Conservation (phyloP, 1,140 invertebrate genomes). For the Oreohelix idahoensis region DNA sequence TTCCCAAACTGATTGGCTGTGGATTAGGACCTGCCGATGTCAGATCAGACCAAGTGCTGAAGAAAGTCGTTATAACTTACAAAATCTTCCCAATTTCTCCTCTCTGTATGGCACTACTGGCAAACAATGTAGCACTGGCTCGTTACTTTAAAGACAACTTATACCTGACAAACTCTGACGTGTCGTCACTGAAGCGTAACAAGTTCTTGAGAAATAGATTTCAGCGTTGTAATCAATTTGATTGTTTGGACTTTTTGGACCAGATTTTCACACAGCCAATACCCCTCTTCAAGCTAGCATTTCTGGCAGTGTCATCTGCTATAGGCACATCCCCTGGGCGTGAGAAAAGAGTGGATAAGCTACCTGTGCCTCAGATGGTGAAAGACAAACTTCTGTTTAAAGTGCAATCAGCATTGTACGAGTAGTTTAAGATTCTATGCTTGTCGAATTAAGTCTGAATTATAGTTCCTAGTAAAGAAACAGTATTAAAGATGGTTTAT, state of each 20-base stretch:
- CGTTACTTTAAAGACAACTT: neutral
- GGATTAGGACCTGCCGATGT: neutral
- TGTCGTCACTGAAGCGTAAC: neutral
- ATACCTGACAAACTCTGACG: neutral
- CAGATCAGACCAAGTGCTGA: neutral
- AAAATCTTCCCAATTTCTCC: neutral
- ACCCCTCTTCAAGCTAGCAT: neutral
- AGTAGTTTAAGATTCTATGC: too few relatives aligned
- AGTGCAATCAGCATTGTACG: too few relatives aligned
- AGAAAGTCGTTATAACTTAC: neutral
- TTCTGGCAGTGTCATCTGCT: neutral
- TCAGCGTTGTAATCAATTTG: neutral
- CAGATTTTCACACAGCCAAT: neutral
- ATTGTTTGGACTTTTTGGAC: neutral
- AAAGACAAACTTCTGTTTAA: constrained; percentile 5
- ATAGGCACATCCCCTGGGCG: neutral
- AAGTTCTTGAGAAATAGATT: neutral
- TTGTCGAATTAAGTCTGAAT: too few relatives aligned
- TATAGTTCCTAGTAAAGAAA: too few relatives aligned
- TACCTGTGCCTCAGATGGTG: neutral
- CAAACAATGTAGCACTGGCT: neutral
- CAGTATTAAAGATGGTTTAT: too few relatives aligned
- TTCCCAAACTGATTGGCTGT: neutral
- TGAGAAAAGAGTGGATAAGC: neutral
- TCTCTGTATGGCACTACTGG: neutral